Percentiles rank a stretch among this genome's conserved stretches.
Conservation (phyloP, 2,888 invertebrate species). For the Portevinia maculata region DNA sequence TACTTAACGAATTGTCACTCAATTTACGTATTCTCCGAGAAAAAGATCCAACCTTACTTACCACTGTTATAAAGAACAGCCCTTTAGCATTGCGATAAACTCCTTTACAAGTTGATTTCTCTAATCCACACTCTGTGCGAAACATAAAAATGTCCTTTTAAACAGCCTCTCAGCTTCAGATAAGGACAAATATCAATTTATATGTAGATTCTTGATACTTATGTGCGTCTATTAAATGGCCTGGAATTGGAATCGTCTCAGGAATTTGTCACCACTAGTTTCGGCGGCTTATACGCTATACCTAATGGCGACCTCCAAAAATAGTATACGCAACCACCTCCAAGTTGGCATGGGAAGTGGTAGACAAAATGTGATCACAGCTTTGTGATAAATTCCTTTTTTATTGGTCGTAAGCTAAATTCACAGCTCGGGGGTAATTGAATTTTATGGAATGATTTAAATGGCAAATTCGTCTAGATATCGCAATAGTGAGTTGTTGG, state of each 20-base stretch:
- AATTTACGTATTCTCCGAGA: slow-evolving; percentile 26
- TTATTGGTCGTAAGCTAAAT: slow-evolving; percentile 73
- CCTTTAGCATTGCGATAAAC: slow-evolving; percentile 29
- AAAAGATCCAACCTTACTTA: slow-evolving; percentile 17
- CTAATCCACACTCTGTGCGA: slow-evolving; percentile 59
- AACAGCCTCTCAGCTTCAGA: slow-evolving; percentile 53
- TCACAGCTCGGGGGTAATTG: slow-evolving; percentile 75
- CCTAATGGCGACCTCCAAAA: slow-evolving; percentile 53
- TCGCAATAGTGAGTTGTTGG: slow-evolving; percentile 42
- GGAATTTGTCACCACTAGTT: slow-evolving; percentile 70
- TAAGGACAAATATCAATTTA: slow-evolving; percentile 69
- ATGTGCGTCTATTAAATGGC: slow-evolving; percentile 69
- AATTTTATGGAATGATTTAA: slow-evolving; percentile 75
- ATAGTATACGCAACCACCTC: slow-evolving; percentile 32
- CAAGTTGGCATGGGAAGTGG: not conserved
- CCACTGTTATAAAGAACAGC: slow-evolving; percentile 23
- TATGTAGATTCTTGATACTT: slow-evolving; percentile 70
- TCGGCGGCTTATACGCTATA: slow-evolving; percentile 50
- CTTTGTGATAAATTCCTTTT: slow-evolving; percentile 57
- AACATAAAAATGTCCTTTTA: slow-evolving; percentile 61
- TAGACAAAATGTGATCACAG: slow-evolving; percentile 60
- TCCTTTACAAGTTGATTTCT: slow-evolving; percentile 59
- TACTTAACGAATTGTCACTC: slow-evolving; percentile 35
- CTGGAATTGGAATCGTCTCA: slow-evolving; percentile 51
- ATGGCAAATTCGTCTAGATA: slow-evolving; percentile 72